phyloP scores from a whole-genome alignment of 1,140 invertebrate species.

The Phenacoccus solenopsis region DNA sequence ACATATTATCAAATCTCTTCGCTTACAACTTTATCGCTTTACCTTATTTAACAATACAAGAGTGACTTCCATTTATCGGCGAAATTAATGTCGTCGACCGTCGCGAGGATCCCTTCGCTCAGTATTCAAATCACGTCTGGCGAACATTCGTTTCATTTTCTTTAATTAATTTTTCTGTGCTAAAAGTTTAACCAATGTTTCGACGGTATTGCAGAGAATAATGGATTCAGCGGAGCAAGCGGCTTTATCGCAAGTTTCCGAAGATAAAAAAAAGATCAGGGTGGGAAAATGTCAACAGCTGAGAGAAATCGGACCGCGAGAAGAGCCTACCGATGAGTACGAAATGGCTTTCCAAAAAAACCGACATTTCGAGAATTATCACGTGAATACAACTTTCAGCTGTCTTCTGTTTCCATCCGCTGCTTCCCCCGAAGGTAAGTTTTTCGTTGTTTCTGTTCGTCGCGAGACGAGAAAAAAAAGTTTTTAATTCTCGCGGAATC shows the following conservation, averaged over 20 bases:
- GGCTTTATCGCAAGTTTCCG: constrained; percentile 44
- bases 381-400: constrained; percentile 73
- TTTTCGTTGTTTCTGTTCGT: not conserved
- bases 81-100: too few relatives aligned
- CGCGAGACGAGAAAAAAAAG: not conserved
- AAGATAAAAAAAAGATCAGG: constrained; percentile 22
- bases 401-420: constrained; percentile 5
- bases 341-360: constrained; percentile 32
- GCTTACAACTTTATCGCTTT: not conserved
- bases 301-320: constrained; percentile 18
- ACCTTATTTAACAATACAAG: not conserved
- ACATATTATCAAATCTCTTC: not conserved
- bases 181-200: not conserved
- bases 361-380: constrained; percentile 65
- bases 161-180: not conserved
- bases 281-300: constrained; percentile 27
- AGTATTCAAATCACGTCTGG: not conserved
- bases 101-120: too few relatives aligned
- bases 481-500: too few relatives aligned
- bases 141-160: constrained; percentile 15
- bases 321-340: constrained; percentile 7
- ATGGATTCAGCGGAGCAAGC: constrained; percentile 79
- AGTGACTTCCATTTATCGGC: too few relatives aligned
- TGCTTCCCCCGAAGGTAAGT: constrained; percentile 6
- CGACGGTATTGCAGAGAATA: constrained; percentile 47